phyloP scores from a whole-genome alignment of 2,113 vertebrate genomes.

The Hyaena hyaena region DNA sequence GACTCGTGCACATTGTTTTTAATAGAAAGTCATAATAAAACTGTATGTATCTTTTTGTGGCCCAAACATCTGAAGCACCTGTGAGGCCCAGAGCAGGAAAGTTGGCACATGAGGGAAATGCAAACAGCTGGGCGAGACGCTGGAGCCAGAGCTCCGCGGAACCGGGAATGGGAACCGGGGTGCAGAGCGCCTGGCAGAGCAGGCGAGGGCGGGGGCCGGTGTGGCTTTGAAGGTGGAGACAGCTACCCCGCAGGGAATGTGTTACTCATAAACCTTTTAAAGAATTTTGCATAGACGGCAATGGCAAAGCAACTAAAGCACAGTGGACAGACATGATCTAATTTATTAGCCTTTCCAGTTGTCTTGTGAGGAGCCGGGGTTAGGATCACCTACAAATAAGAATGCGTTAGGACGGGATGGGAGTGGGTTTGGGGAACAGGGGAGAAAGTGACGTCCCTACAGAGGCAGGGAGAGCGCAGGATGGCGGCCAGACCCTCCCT shows the following conservation, averaged over 20 bases:
- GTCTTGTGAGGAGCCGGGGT: conserved; percentile 24
- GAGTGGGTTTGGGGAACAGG: background rate
- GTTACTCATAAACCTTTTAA: conserved; percentile 70
- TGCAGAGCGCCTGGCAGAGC: background rate
- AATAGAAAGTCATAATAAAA: background rate
- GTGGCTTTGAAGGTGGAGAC: conserved; percentile 64
- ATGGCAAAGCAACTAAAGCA: conserved; percentile 51
- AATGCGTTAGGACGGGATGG: background rate
- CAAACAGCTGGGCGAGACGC: background rate
- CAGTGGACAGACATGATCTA: conserved; percentile 73
- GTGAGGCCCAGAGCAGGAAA: background rate
- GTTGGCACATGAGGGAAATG: background rate
- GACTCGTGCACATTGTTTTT: background rate
- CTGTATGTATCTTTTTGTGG: background rate
- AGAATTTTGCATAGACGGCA: conserved; percentile 67
- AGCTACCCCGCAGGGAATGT: conserved; percentile 41
- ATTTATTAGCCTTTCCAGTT: conserved; percentile 64
- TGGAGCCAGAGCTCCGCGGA: background rate
- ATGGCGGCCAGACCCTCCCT: too few relatives aligned
- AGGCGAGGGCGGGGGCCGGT: conserved; percentile 18
- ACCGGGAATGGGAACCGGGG: background rate
- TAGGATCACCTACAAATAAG: background rate
- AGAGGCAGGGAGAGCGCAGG: background rate
- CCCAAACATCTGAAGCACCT: background rate
- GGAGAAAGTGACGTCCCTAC: background rate